Evolutionary conservation across 1,140 invertebrate species (phyloP), one percentile per base, ranked within the genome.

Genomic region (Ceratina calcarata): DNA sequence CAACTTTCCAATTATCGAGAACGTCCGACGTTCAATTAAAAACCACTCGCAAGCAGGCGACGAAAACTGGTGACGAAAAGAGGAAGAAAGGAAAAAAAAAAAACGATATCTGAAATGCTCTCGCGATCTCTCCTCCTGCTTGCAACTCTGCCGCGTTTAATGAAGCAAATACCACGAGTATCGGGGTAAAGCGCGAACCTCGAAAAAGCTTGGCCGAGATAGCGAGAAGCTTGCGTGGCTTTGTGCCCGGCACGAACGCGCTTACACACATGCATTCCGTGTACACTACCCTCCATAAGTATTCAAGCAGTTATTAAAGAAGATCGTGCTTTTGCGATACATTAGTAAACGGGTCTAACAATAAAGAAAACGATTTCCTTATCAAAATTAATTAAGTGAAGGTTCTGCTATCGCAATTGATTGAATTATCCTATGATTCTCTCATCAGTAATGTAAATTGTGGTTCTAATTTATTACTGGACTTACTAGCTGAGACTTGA

Each of bases 191-290:
- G 69, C 73, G 57, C 60, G 70, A 82, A 77, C 78, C 74, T 82
- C 66, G 66, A 85, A 85, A 82, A 86, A 86, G 84, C 80, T 82
- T 77, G 83, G 65, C 32, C 79, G 80, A 86, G 74, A 82, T 86
- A 86, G 80, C 70, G 70, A 71, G 37, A 37, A 55, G 76, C 62
- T 86, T 73, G 80, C 79, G 79, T 83, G 81, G 81, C 84, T 85
- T 82, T 74, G 73, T 74, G 84, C 73, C 64, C 78, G 64, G 51
- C 62, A 49, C 37, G 13, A 73, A 32, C 24, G 57, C 53, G 37
- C 58, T 13, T 49, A 15, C 45, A 16, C 55, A 24, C 24, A 13
- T 58, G 22, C 18, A 79, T 32, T 22, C 37, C 73, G 24, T 18
- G 49, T 51, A 45, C 20, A 58, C 55, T 20, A 69, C 24, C 13